Conservation (phyloP, 1,140 invertebrate species). For the Scaptomyza hsui region DNA sequence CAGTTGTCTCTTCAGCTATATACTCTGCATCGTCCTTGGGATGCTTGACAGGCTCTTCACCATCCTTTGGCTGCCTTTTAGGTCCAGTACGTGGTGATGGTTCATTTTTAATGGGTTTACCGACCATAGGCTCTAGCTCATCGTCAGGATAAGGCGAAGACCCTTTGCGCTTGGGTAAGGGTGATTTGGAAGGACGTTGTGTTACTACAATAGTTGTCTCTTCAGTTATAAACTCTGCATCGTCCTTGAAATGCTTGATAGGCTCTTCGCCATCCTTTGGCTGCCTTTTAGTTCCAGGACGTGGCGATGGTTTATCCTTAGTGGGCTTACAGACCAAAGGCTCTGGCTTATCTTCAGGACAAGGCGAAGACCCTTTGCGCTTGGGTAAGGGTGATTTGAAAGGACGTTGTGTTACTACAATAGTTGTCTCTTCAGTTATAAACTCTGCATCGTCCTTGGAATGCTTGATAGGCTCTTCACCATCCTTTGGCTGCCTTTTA, state of each 20-base stretch:
- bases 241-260: constrained; percentile 3
- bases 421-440: constrained; percentile 41
- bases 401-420: constrained; percentile 46
- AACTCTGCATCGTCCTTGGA: constrained; percentile 10
- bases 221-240: constrained; percentile 1
- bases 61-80: background rate
- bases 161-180: constrained; percentile 25
- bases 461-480: background rate
- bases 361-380: constrained; percentile 2
- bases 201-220: constrained; percentile 56
- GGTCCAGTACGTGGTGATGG: background rate
- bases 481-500: background rate
- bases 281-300: background rate
- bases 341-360: background rate
- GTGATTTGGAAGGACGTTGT: constrained; percentile 49
- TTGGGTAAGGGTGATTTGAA: constrained; percentile 47
- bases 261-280: background rate
- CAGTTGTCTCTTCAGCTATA: constrained; percentile 40
- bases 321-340: background rate
- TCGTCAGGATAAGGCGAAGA: background rate
- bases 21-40: constrained; percentile 12
- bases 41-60: background rate
- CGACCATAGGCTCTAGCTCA: background rate
- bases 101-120: background rate
- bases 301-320: background rate